Base-by-base conservation (phyloP, 2,113 vertebrate genomes). In the Psophia crepitans region DNA sequence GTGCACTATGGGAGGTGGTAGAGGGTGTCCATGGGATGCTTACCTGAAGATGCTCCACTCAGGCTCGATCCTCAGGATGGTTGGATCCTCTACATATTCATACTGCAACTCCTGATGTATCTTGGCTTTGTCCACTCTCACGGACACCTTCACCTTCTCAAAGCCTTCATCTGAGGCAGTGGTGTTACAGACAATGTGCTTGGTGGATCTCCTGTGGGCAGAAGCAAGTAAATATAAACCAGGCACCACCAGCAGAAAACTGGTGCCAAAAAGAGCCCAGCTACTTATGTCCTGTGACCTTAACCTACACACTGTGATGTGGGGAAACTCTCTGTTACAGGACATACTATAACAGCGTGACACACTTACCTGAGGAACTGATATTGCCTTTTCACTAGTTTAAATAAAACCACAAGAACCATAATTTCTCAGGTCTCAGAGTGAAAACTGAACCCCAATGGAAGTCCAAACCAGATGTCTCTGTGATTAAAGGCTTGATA, bases 41-140 rank as follows among this genome's bases (percentile, higher is more conserved):
- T 78, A 99, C 99, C 99, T 99, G 97, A 99, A 98, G 53, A 99
- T 99, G 98, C 99, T 99, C 99, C 99, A 99, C 88, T 99, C 99
- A 0, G 99, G 99, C 94, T 99, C 99, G 0, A 99, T 98, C 95
- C 98, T 99, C 85, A 98, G 97, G 76, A 99, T 99, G 61, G 99
- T 99, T 56, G 99, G 99, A 82, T 99, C 99, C 61, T 99, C 99
- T 79, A 99, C 98, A 6, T 99, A 99, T 85, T 99, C 99, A 95
- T 99, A 99, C 44, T 98, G 98, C 84, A 99, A 97, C 88, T 99
- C 99, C 87, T 98, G 99, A 68, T 98, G 99, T 64, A 99, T 98
- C 87, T 98, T 99, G 53, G 99, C 99, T 79, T 98, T 99, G 98
- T 99, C 99, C 87, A 99, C 99, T 53, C 98, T 99, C 87, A 99